Evolutionary conservation across 2,888 invertebrate species (phyloP), one percentile per base, ranked within the genome.

Genomic region (Flexamia atlantica): DNA sequence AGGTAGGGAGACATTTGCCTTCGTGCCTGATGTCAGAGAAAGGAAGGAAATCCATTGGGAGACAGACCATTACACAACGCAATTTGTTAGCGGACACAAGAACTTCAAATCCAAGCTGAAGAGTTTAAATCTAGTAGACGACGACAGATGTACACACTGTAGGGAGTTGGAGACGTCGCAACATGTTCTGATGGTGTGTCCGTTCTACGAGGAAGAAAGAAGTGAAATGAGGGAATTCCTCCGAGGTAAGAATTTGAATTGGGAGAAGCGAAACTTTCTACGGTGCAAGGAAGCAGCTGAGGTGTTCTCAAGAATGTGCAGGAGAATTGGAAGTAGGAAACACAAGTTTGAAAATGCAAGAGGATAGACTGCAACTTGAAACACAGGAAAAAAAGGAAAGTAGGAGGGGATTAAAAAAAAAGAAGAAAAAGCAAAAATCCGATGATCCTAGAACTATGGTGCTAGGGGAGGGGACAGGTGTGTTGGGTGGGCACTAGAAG

Each of bases 1-100:
- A n/a, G n/a, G n/a, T n/a, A n/a, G n/a, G n/a, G n/a, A n/a, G n/a
- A n/a, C n/a, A n/a, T n/a, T n/a, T n/a, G n/a, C n/a, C 36, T 72
- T 36, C 42, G 72, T 72, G 23, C 72, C 36, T 3, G 72, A 72
- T 40, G 72, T 72, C n/a, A n/a, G n/a, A n/a, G n/a, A n/a, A n/a
- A n/a, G n/a, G n/a, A n/a, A n/a, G n/a, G n/a, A n/a, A 0, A 36
- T 72, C 4, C 40, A 72, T 12, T 72, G 20, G 72, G 72, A 72
- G 72, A 72, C 42, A 5, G 72, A 72, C 28, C 53, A 20, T 23
- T 4, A 53, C 53, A 40, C 72, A 7, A 40, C 72, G 4, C 72
- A 32, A 17, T 68, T 72, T n/a, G 42, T 36, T 2, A 72, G 72
- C 42, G 72, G 68, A 28, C 32, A 17, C 14, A 32, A 32, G 17